Conservation (phyloP, 2,797 vertebrate genomes). For the Gymnothorax javanicus region DNA sequence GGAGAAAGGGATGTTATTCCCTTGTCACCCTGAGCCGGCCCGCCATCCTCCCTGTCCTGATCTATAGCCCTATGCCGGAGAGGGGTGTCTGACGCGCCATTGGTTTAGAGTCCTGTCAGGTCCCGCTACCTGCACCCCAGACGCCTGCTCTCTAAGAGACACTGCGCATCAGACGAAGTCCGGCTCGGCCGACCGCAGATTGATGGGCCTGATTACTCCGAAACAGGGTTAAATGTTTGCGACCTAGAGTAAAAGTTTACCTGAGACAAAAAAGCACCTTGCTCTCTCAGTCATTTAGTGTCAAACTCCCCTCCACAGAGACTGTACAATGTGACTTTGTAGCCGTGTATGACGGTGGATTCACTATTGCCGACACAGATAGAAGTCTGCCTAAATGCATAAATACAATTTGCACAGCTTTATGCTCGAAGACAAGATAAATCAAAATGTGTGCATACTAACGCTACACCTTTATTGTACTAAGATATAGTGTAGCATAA, state of each 20-base stretch:
- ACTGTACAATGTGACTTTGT: constrained; percentile 5
- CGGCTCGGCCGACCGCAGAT: constrained; percentile 47
- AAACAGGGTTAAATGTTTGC: constrained; percentile 58
- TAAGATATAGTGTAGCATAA: neutral
- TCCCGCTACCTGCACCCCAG: constrained; percentile 71
- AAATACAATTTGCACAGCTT: constrained; percentile 2
- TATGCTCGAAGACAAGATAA: neutral
- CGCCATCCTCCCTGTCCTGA: constrained; percentile 89
- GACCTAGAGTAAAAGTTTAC: constrained; percentile 33
- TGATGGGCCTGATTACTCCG: constrained; percentile 49
- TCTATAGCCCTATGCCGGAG: constrained; percentile 84
- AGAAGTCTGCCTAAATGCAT: neutral
- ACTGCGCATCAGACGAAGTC: constrained; percentile 62
- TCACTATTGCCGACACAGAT: neutral
- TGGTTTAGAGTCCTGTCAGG: constrained; percentile 74
- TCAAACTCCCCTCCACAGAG: constrained; percentile 30
- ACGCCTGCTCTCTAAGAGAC: constrained; percentile 67
- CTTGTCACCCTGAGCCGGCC: constrained; percentile 89
- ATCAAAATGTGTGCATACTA: neutral
- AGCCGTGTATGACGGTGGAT: neutral
- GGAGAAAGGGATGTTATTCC: constrained; percentile 99
- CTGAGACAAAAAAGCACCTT: constrained; percentile 45
- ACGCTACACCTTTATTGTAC: neutral
- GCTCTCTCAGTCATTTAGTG: constrained; percentile 37
- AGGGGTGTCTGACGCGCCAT: constrained; percentile 73